Conservation (phyloP, 2,888 invertebrate species). For the Cantharis nigra region DNA sequence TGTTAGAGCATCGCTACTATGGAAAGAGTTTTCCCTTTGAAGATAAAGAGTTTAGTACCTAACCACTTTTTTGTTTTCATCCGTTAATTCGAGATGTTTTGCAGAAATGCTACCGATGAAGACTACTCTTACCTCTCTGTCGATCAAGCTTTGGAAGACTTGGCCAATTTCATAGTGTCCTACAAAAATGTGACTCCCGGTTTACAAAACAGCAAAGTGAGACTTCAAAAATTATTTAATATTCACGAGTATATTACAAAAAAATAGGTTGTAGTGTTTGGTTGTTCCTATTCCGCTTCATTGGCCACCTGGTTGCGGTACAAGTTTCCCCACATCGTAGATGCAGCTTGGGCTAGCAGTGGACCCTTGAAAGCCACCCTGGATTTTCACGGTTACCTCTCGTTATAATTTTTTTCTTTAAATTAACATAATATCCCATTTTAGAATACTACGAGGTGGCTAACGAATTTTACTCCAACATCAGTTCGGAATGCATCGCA, state of each 20-base stretch:
- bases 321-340: constrained; percentile 64
- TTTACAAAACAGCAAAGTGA: constrained; percentile 52
- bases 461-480: constrained; percentile 53
- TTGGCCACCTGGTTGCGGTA: constrained; percentile 65
- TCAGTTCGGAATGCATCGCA: constrained; percentile 52
- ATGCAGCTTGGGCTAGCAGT: constrained; percentile 63
- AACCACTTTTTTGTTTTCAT: not conserved
- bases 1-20: constrained; percentile 83
- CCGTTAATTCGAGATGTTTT: not conserved
- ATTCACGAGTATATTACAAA: constrained; percentile 51
- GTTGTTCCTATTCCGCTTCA: constrained; percentile 64
- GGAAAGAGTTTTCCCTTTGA: constrained; percentile 73
- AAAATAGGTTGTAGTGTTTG: constrained; percentile 55
- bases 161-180: constrained; percentile 52
- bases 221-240: constrained; percentile 54
- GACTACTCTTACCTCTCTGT: constrained; percentile 52
- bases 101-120: constrained; percentile 38
- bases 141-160: constrained; percentile 56
- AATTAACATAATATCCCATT: not conserved
- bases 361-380: constrained; percentile 63
- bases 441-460: constrained; percentile 63
- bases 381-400: constrained; percentile 60
- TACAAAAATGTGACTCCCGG: constrained; percentile 43
- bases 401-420: not conserved
- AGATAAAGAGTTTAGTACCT: constrained; percentile 54